Conservation (phyloP, 2,797 vertebrate genomes). For the Poeciliopsis turneri region DNA sequence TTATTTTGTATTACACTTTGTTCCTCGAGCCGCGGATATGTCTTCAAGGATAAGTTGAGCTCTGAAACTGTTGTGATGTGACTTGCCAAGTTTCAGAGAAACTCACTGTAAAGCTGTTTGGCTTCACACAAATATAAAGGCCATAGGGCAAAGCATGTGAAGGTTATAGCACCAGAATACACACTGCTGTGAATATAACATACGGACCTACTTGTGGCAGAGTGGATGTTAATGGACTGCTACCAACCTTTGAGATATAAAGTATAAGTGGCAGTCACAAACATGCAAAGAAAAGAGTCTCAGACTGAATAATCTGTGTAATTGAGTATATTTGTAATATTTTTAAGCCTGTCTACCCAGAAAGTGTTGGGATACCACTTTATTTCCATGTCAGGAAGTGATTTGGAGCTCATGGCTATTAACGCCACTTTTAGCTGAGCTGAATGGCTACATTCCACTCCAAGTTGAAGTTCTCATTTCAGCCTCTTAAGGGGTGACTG, state of each 20-base stretch:
- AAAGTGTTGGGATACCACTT: neutral
- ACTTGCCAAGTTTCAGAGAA: neutral
- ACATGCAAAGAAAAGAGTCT: neutral
- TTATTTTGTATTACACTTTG: conserved; percentile 45
- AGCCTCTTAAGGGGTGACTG: neutral
- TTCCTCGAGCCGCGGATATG: conserved; percentile 16
- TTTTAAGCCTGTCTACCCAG: neutral
- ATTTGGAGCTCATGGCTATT: neutral
- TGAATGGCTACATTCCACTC: neutral
- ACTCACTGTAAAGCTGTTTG: neutral
- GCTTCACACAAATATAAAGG: neutral
- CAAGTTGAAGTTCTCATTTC: neutral
- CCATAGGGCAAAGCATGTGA: neutral
- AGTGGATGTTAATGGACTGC: neutral
- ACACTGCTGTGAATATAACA: neutral
- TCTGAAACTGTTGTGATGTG: neutral
- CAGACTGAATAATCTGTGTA: neutral
- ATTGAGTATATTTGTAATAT: neutral
- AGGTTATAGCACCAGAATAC: neutral
- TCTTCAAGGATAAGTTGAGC: conserved; percentile 11
- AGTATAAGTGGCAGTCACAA: neutral
- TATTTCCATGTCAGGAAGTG: neutral
- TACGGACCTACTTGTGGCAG: neutral
- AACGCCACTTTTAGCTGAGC: neutral
- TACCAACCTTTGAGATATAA: neutral